These are phyloP conservation scores for Cichlasoma orientale DNA, from an alignment of 2,797 vertebrate species.

Conservation along the genomic window DNA sequence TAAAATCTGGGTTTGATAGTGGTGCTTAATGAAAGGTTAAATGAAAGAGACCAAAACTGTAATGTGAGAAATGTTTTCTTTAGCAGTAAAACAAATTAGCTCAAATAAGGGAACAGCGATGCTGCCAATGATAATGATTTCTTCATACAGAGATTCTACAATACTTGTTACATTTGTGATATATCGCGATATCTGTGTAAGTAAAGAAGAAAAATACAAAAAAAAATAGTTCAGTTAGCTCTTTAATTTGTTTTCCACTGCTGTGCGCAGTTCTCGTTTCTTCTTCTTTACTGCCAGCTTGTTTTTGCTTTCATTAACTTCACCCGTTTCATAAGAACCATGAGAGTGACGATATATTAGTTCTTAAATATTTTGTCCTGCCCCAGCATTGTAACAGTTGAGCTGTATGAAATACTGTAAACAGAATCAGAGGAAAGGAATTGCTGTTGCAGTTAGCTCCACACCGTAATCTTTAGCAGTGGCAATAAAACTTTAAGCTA, in stretches of 20 bases:
- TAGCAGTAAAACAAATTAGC: neutral
- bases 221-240: fast-evolving
- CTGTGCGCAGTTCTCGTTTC: neutral
- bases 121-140: fast-evolving
- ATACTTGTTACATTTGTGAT: fast-evolving
- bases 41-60: neutral
- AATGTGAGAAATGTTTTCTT: neutral
- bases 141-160: no score
- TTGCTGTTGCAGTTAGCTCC: neutral
- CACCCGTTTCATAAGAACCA: neutral
- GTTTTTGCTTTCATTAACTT: neutral
- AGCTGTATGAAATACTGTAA: neutral
- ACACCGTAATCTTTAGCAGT: neutral
- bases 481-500: neutral
- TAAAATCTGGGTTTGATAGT: neutral
- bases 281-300: neutral
- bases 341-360: neutral
- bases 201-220: neutral
- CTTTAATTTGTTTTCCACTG: neutral
- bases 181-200: neutral
- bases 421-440: neutral
- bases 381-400: neutral
- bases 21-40: neutral
- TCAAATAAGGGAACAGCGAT: neutral
- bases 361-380: fast-evolving